Base-by-base conservation (phyloP, 2,888 invertebrate genomes). In the Metacarcinus magister region DNA sequence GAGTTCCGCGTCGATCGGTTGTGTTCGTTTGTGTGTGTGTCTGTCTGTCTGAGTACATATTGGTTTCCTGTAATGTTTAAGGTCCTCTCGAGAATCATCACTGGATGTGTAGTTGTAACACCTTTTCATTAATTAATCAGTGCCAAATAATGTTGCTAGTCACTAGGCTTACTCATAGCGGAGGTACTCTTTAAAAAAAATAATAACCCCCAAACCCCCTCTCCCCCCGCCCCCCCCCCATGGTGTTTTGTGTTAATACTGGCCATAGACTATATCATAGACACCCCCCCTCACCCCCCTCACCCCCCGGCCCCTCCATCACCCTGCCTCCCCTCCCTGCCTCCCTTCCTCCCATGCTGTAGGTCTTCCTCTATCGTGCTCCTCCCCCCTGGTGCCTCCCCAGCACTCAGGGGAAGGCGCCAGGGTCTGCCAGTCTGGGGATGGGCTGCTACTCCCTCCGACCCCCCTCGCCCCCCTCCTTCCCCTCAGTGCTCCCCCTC, bases 71-170 rank as follows among this genome's bases (percentile, higher is more conserved):
- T 39, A 39, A 54, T 54, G 16, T 54, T 13, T 54, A 54, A 54
- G 16, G 16, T 13, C 54, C 54, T 16, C 54, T 54, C 16, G 54
- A 54, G 54, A 54, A 54, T 54, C 54, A 54, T 54, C 54, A 54
- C 54, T 54, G 16, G 16, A 54, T 95, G 96, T 96, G 94, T 96
- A 96, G 96, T 96, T 96, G 96, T 96, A 91, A 92, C 94, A 94
- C 96, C 92, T 94, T 91, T 94, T 96, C 60, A 90, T 94, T 91
- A 95, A 91, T 82, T 96, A 96, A 96, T 67, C 94, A 96, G 96
- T 96, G 96, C 96, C 96, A 96, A 96, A 96, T 94, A 94, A 96
- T 96, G 96, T 96, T 96, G 96, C 96, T 96, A 96, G 96, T 96
- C 96, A 96, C 92, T 96, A 94, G 54, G 54, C 54, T 54, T 54